A percentile compares a stretch with the other conserved stretches of the same genome.
phyloP scores from a whole-genome alignment of 2,797 vertebrate genomes.

The Tachyglossus aculeatus region DNA sequence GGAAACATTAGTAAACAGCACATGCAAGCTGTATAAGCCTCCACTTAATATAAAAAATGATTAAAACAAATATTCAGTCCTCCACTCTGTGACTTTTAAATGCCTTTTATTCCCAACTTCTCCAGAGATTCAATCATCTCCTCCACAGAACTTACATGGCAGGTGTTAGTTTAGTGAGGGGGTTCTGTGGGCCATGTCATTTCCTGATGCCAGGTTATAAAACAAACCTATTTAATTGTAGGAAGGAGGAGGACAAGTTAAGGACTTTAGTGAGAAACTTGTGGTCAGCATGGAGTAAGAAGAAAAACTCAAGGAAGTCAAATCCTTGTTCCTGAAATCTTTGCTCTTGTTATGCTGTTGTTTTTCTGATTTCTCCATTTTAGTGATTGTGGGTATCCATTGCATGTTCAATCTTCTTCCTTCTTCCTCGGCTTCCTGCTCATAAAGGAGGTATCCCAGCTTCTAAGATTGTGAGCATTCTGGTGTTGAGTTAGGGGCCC shows the following conservation, averaged over 20 bases:
- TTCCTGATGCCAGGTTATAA: constrained; percentile 15
- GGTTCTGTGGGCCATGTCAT: not conserved
- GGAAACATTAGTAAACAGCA: not conserved
- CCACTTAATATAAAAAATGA: constrained; percentile 20
- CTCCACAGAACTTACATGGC: constrained; percentile 34
- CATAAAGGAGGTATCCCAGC: no score
- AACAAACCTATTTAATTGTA: not conserved
- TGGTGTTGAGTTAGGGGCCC: no score
- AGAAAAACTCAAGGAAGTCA: constrained; percentile 5
- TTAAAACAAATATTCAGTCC: constrained; percentile 41
- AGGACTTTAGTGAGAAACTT: constrained; percentile 31
- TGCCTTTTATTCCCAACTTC: constrained; percentile 19
- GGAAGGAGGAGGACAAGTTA: not conserved
- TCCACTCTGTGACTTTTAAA: constrained; percentile 23
- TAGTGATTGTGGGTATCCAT: not conserved
- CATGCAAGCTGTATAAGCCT: not conserved
- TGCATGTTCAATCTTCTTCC: not conserved
- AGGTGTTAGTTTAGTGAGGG: constrained; percentile 44
- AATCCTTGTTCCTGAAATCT: not conserved
- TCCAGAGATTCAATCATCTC: not conserved
- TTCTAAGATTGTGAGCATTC: no score
- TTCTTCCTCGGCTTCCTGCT: not conserved
- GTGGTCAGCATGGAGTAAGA: constrained; percentile 26
- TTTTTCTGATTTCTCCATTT: not conserved
- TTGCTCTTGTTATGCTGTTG: not conserved